Conservation (phyloP, 2,888 invertebrate genomes). For the Ethmia dodecea region DNA sequence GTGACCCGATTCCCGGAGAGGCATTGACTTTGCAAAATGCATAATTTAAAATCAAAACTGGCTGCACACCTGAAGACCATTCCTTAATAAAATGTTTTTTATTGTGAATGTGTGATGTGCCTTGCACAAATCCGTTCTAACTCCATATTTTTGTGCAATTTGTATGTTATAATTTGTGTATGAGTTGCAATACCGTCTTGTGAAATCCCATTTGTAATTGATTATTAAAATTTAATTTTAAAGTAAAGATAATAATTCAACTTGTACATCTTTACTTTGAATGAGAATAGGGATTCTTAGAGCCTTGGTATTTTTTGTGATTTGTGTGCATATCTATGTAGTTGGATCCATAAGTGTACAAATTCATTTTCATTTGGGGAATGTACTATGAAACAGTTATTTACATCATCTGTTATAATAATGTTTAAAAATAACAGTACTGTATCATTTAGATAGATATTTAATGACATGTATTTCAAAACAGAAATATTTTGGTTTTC, state of each 20-base stretch:
- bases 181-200: not conserved
- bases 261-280: too few relatives aligned
- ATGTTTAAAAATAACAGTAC: too few relatives aligned
- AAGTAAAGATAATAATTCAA: too few relatives aligned
- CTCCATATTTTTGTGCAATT: conserved; percentile 17
- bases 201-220: too few relatives aligned
- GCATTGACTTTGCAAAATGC: conserved; percentile 20
- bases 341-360: conserved; percentile 16
- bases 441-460: too few relatives aligned
- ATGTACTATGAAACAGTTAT: too few relatives aligned
- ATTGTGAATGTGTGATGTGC: conserved; percentile 33
- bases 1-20: conserved; percentile 11
- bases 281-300: too few relatives aligned
- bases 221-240: too few relatives aligned
- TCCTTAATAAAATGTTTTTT: conserved; percentile 33
- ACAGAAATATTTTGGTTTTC: too few relatives aligned
- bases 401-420: too few relatives aligned
- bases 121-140: conserved; percentile 45
- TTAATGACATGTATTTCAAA: too few relatives aligned
- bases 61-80: conserved; percentile 31
- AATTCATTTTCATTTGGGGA: not conserved
- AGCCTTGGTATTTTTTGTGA: too few relatives aligned
- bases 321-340: conserved; percentile 7
- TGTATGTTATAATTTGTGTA: conserved; percentile 1
- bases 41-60: conserved; percentile 22